Evolutionary conservation across 2,888 invertebrate genomes (phyloP), one percentile per base, ranked within the genome.

Genomic region (Noctua pronuba): DNA sequence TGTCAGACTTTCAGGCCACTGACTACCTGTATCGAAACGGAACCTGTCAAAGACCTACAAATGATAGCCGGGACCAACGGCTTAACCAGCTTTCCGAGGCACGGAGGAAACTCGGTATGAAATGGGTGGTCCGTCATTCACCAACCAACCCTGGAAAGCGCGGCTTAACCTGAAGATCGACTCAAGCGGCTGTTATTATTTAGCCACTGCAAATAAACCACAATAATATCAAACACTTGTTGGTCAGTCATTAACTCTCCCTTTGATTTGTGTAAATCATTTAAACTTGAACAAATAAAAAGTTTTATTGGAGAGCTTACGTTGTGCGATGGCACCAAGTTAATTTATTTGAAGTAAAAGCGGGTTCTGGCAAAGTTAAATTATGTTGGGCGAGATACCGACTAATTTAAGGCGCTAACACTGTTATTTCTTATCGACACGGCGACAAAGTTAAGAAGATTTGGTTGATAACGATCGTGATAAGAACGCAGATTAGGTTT

Each of bases 271-370:
- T 58, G 24, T 28, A 67, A 83, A 62, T 77, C 52, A 69, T 76
- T 77, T 75, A 3, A 74, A 74, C n/a, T 73, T 49, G 28, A 77
- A 85, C 85, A 89, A 90, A 89, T 82, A 88, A 74, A 86, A 91
- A 91, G 88, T 91, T 90, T 86, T 87, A 89, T 90, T 87, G 82
- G 81, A 87, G 79, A 86, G 83, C 88, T 86, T 77, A 79, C 81
- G 80, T 82, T 83, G 38, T 71, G 79, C 81, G 73, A 83, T 84
- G 72, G 82, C 60, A 68, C 66, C 52, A 77, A 87, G 85, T 86
- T 85, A 85, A 79, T 88, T 89, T 87, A 83, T 87, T 88, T 84
- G 72, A 84, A 82, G 81, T 79, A 82, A 85, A 88, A 83, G 83
- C 84, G 77, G 82, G 83, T 75, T 85, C 80, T 76, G 76, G 69